Base-by-base conservation (phyloP, 2,113 vertebrate genomes). In the Psilopsiagon aurifrons region DNA sequence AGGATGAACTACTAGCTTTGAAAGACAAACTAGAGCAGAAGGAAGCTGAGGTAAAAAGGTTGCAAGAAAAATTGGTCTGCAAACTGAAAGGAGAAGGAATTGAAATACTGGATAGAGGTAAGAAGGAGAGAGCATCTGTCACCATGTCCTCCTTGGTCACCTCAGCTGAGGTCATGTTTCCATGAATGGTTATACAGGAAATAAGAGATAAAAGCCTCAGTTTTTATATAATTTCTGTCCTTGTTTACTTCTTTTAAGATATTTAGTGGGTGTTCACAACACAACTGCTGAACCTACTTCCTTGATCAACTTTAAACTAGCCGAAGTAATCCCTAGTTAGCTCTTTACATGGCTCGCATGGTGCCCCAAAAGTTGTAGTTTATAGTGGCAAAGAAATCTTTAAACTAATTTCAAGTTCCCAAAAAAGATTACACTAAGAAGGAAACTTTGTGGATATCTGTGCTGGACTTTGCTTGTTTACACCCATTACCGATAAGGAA, bases 1-100 rank as follows among this genome's bases (percentile, higher is more conserved):
- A 99, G 99, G 99, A 99, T 83, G 99, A 99, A 78, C 95, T 99
- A n/a, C 90, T 95, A 49, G 93, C 97, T 66, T 96, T 99, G 96
- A 99, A 98, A 97, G 98, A 98, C 87, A 98, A 99, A 86, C 97
- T 99, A 83, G 99, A 99, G 94, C 98, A 98, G 94, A 99, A 98
- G 93, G 99, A 99, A 80, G 96, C 97, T 0, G 99, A 99, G 88
- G 98, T 99, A 67, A 98, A 98, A 94, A 98, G 97, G 49, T 70
- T 99, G n/a, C 98, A 99, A 18, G 98, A 99, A 43, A 99, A 99
- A 81, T 71, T 98, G 35, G 96, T 98, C 86, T 98, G 97, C 96
- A 98, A 97, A 94, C 95, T 97, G 75, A 95, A 98, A 62, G 98
- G 97, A 75, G 98, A 98, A 94, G 97, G 97, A 51, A 52, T 96